phyloP scores from a whole-genome alignment of 2,113 vertebrate species.

The Myanophis thanlyinensis region DNA sequence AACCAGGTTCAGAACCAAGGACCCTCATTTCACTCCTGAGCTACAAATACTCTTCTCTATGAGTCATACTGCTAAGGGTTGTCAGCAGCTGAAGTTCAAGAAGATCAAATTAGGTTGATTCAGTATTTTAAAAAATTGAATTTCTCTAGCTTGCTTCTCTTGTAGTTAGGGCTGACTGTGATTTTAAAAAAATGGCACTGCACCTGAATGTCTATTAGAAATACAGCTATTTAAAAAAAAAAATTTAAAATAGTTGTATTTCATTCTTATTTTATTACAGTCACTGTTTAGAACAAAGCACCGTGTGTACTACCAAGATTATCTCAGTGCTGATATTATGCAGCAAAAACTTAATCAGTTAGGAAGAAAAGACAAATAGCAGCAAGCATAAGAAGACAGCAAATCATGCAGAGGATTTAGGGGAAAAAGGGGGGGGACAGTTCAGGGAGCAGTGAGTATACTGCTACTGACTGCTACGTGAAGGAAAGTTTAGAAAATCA shows the following conservation, averaged over 20 bases:
- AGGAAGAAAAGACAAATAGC: neutral
- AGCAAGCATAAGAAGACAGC: neutral
- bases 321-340: neutral
- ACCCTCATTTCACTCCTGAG: neutral
- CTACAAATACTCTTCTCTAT: neutral
- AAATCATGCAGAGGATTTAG: neutral
- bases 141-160: neutral
- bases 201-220: neutral
- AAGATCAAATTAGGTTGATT: neutral
- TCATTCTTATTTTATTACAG: neutral
- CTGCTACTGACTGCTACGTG: neutral
- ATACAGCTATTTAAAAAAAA: neutral
- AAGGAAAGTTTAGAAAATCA: neutral
- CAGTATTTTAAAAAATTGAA: neutral
- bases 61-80: neutral
- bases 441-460: neutral
- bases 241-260: too few species aligned
- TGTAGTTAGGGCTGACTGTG: neutral
- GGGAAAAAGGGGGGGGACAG: neutral
- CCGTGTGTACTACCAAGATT: neutral
- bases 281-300: neutral
- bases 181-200: neutral
- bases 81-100: neutral
- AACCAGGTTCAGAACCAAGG: neutral
- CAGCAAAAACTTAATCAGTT: neutral